These are phyloP conservation scores for Lordiphosa clarofinis DNA, from an alignment of 1,140 invertebrate genomes.

Conservation along the genomic window DNA sequence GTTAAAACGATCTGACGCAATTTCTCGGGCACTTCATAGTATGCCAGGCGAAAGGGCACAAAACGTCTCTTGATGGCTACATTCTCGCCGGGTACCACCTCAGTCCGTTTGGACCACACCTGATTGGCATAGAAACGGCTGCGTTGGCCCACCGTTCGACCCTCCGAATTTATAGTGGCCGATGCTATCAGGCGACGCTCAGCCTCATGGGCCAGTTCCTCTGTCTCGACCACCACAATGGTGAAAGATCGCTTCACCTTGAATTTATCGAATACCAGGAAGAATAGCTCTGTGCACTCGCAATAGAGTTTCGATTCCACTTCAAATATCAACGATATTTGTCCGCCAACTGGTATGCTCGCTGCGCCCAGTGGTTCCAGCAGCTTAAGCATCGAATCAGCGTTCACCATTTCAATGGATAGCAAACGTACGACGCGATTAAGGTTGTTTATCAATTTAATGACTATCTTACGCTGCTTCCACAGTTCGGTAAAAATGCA, in stretches of 20 bases:
- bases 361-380: conserved; percentile 18
- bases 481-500: conserved; percentile 73
- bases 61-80: conserved; percentile 80
- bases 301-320: conserved; percentile 81
- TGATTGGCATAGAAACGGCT: conserved; percentile 58
- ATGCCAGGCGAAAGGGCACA: conserved; percentile 79
- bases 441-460: conserved; percentile 77
- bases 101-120: conserved; percentile 56
- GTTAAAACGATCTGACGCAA: conserved; percentile 81
- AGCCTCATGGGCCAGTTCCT: conserved; percentile 12
- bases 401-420: conserved; percentile 62
- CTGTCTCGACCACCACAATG: conserved; percentile 28
- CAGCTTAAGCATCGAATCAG: conserved; percentile 65
- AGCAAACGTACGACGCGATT: conserved; percentile 54
- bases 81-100: conserved; percentile 82
- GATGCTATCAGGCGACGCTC: conserved; percentile 31
- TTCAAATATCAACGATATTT: conserved; percentile 29
- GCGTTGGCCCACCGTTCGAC: conserved; percentile 30
- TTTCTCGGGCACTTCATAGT: conserved; percentile 82
- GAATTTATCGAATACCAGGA: conserved; percentile 82
- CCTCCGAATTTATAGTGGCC: conserved; percentile 12
- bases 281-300: conserved; percentile 81
- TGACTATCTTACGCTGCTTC: conserved; percentile 64
- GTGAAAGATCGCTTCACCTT: conserved; percentile 28
- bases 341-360: neutral